These are phyloP conservation scores for Trichopria drosophilae DNA, from an alignment of 2,888 invertebrate genomes.

Conservation along the genomic window DNA sequence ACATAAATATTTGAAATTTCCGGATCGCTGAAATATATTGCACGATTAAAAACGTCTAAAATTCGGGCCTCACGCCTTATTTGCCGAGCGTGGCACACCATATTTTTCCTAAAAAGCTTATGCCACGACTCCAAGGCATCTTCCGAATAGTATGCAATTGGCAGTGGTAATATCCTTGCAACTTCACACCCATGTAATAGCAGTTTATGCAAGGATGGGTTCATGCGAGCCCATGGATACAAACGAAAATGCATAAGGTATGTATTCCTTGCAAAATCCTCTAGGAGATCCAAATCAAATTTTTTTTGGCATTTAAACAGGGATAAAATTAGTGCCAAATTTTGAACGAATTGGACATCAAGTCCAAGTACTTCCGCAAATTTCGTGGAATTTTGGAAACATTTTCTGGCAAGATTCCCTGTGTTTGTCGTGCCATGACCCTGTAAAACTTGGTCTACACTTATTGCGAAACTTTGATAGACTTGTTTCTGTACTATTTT, in stretches of 20 bases:
- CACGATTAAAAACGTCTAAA: background rate
- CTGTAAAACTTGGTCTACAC: too few species aligned
- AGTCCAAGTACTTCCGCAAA: background rate
- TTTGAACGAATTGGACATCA: background rate
- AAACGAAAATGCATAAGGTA: background rate
- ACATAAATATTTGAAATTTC: too few species aligned
- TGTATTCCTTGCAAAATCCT: background rate
- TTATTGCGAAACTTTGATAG: too few species aligned
- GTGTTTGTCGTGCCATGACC: slow-evolving; percentile 3
- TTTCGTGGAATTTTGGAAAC: background rate
- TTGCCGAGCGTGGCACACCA: background rate
- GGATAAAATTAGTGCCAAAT: background rate
- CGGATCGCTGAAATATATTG: too few species aligned
- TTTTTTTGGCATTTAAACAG: background rate
- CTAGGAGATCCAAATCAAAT: background rate
- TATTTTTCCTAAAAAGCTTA: background rate
- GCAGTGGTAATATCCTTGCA: background rate
- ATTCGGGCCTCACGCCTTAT: background rate
- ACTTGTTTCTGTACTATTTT: too few species aligned
- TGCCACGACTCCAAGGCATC: slow-evolving; percentile 1
- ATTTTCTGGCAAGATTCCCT: background rate
- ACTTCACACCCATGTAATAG: slow-evolving; percentile 2
- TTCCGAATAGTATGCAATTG: background rate
- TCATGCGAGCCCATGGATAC: background rate
- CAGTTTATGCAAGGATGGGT: background rate